Conservation (phyloP, 1,140 invertebrate species). For the Ceratina australensis region DNA sequence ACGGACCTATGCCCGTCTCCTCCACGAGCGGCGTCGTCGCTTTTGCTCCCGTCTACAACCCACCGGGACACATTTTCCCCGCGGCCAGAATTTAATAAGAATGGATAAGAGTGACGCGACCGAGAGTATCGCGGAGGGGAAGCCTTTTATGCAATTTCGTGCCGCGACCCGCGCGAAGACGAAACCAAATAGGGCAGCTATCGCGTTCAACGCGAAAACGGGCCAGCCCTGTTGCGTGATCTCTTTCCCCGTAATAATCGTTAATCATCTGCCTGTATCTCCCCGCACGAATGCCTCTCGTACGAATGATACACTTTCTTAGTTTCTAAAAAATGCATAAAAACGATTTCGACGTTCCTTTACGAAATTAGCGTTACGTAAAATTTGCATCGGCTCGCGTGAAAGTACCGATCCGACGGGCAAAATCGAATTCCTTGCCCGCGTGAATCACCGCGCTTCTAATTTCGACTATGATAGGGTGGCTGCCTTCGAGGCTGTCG, state of each 20-base stretch:
- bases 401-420: not conserved
- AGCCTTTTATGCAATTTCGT: conserved; percentile 46
- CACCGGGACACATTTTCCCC: not conserved
- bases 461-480: not conserved
- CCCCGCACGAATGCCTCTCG: too few relatives aligned
- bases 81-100: not conserved
- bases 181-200: conserved; percentile 44
- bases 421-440: not conserved
- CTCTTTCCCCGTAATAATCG: not conserved
- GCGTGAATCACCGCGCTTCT: not conserved
- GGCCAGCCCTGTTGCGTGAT: conserved; percentile 18
- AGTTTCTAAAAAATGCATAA: not conserved
- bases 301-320: not conserved
- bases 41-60: not conserved
- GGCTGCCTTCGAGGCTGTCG: too few relatives aligned
- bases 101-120: not conserved
- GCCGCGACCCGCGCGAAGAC: conserved; percentile 25
- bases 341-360: not conserved
- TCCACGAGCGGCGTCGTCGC: not conserved
- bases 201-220: conserved; percentile 19
- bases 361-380: not conserved
- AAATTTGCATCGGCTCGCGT: not conserved
- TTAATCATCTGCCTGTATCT: not conserved
- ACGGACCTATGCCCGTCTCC: too few relatives aligned
- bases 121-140: conserved; percentile 20